These are phyloP conservation scores for Paratilapia polleni DNA, from an alignment of 2,113 vertebrate species.

Conservation along the genomic window DNA sequence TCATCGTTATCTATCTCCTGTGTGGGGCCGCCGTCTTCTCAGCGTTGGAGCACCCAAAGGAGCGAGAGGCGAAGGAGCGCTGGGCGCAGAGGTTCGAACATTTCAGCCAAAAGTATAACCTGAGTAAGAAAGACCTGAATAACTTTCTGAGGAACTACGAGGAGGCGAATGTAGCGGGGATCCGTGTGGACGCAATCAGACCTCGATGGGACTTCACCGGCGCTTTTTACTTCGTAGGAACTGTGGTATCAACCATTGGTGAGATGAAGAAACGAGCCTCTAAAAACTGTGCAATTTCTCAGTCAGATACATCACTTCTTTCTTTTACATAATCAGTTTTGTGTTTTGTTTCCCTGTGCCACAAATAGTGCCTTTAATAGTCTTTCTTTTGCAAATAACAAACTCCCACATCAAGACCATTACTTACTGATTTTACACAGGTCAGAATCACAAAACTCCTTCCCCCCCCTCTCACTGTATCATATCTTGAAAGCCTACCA, in stretches of 20 bases:
- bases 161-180: constrained; percentile 88
- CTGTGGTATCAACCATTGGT: constrained; percentile 97
- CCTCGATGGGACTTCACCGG: constrained; percentile 96
- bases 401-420: not conserved
- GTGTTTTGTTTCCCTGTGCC: not conserved
- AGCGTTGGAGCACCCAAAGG: constrained; percentile 90
- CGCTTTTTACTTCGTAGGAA: constrained; percentile 96
- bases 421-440: not conserved
- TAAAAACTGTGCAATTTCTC: not conserved
- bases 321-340: not conserved
- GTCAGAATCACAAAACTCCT: not conserved
- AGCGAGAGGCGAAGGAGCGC: constrained; percentile 87
- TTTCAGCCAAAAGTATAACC: constrained; percentile 89
- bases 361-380: not conserved
- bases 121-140: constrained; percentile 86
- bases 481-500: not conserved
- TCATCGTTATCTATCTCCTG: constrained; percentile 89
- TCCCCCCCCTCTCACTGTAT: not conserved
- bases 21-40: constrained; percentile 96
- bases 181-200: constrained; percentile 87
- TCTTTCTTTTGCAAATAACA: not conserved
- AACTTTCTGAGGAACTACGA: constrained; percentile 90
- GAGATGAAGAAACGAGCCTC: constrained; percentile 56
- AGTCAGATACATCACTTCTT: not conserved
- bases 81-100: constrained; percentile 89